These are phyloP conservation scores for Euplagia quadripunctaria DNA, from an alignment of 2,888 invertebrate genomes.

Conservation along the genomic window DNA sequence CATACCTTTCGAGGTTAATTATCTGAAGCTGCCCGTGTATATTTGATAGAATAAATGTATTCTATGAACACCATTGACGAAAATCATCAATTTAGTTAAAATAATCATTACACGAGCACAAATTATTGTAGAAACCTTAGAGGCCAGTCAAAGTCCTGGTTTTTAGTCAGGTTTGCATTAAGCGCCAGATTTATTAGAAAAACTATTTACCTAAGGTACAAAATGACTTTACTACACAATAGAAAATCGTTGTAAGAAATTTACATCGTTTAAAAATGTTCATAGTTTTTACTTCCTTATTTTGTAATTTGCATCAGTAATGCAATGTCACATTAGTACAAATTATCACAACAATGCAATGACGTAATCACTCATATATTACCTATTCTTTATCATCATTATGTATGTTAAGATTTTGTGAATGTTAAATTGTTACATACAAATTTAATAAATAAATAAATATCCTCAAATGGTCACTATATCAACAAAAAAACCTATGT, in stretches of 20 bases:
- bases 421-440: too few relatives aligned
- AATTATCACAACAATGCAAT: not conserved
- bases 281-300: not conserved
- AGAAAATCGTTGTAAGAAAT: not conserved
- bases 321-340: slow-evolving; percentile 2
- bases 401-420: too few relatives aligned
- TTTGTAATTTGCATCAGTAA: not conserved
- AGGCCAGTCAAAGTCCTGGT: not conserved
- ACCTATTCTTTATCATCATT: not conserved
- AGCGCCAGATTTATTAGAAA: not conserved
- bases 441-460: too few relatives aligned
- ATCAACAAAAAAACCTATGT: too few relatives aligned
- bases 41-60: not conserved
- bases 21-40: too few relatives aligned
- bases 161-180: not conserved
- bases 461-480: too few relatives aligned
- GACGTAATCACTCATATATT: not conserved
- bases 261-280: not conserved
- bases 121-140: not conserved
- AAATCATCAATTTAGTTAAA: not conserved
- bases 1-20: not conserved
- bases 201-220: not conserved
- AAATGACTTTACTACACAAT: not conserved
- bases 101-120: not conserved
- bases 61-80: not conserved